A percentile compares a stretch with the other conserved stretches of the same genome.
Conservation (phyloP, 2,797 vertebrate species). For the Betta splendens region DNA sequence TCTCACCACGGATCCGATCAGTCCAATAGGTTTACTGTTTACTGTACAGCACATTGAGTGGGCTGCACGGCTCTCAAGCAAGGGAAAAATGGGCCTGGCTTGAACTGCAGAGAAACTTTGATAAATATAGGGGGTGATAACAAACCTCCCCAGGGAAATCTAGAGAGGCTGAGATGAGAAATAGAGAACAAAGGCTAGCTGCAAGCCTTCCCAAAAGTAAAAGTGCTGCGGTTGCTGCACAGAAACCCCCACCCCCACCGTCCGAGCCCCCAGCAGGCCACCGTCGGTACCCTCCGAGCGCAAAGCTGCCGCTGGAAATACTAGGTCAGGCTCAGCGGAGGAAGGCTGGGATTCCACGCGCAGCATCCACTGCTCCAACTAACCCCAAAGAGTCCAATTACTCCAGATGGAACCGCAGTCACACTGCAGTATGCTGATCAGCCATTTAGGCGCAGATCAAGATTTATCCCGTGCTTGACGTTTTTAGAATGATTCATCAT, state of each 20-base stretch:
- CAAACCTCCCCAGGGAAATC: conserved; percentile 45
- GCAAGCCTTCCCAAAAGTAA: conserved; percentile 52
- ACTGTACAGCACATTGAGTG: no score
- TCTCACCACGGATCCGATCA: conserved; percentile 21
- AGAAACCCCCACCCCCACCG: conserved; percentile 33
- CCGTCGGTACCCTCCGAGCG: conserved; percentile 42
- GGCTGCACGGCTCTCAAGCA: conserved; percentile 4
- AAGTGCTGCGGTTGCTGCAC: conserved; percentile 55
- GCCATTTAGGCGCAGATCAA: conserved; percentile 22
- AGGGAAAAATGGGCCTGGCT: conserved; percentile 8
- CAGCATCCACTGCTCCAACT: conserved; percentile 31
- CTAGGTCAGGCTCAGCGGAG: conserved; percentile 51
- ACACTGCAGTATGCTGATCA: conserved; percentile 35
- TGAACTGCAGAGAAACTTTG: conserved; percentile 46
- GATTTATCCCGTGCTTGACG: conserved; percentile 42
- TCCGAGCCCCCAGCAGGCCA: conserved; percentile 16
- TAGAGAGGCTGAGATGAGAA: conserved; percentile 54
- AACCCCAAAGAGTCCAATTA: conserved; percentile 63
- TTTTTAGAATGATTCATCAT: no score
- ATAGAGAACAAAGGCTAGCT: conserved; percentile 62
- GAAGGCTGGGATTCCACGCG: conserved; percentile 43
- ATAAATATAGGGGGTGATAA: conserved; percentile 63
- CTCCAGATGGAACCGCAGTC: conserved; percentile 44
- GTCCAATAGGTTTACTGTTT: conserved; percentile 32
- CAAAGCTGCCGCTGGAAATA: conserved; percentile 56